These are phyloP conservation scores for Taenaris catops DNA, from an alignment of 2,888 invertebrate species.

Conservation along the genomic window DNA sequence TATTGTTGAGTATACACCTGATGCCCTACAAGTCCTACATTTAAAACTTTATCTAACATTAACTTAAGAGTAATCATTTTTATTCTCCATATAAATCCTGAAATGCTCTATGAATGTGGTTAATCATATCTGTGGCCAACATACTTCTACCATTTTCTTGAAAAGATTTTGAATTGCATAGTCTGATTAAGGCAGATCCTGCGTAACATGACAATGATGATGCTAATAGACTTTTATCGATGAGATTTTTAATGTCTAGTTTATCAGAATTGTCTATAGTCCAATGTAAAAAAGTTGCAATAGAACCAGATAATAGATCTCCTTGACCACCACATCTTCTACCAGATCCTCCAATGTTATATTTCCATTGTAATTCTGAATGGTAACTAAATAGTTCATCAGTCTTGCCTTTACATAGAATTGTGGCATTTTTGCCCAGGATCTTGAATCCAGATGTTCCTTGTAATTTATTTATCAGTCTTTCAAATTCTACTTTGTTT, in stretches of 20 bases:
- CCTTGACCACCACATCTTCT: conserved; percentile 99
- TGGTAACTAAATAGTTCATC: conserved; percentile 83
- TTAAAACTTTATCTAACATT: no score
- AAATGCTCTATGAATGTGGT: conserved; percentile 89
- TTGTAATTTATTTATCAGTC: conserved; percentile 83
- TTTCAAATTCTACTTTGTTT: conserved; percentile 92
- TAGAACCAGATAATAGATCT: conserved; percentile 92
- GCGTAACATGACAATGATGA: conserved; percentile 89
- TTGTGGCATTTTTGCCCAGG: conserved; percentile 78
- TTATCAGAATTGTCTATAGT: conserved; percentile 57
- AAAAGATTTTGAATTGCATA: conserved; percentile 91
- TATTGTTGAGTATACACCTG: no score
- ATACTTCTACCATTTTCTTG: conserved; percentile 88
- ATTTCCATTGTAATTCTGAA: conserved; percentile 65
- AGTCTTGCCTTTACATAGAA: conserved; percentile 88
- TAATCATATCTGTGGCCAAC: conserved; percentile 93
- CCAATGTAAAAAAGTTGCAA: conserved; percentile 94
- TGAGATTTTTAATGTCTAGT: conserved; percentile 28
- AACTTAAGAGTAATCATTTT: no score
- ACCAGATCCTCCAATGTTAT: conserved; percentile 87
- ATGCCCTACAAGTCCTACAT: no score
- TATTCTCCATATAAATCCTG: conserved; percentile 49
- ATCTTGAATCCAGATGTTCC: conserved; percentile 66
- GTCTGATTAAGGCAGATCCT: conserved; percentile 89
- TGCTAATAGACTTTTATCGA: conserved; percentile 65